phyloP scores from a whole-genome alignment of 2,797 vertebrate species.

The Rhinella marina region DNA sequence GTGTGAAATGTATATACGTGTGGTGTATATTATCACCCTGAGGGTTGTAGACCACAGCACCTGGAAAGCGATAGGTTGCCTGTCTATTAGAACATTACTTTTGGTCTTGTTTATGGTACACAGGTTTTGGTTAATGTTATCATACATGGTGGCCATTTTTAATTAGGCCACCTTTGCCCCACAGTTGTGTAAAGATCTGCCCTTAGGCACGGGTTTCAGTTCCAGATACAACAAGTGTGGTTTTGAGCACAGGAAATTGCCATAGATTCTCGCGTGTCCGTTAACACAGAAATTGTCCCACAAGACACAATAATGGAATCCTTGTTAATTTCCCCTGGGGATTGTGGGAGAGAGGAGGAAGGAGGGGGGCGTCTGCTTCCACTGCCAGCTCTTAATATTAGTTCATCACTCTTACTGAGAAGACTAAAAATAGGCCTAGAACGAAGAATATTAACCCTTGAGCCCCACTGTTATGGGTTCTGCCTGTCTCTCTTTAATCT shows the following conservation, averaged over 20 bases:
- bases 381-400: conserved; percentile 66
- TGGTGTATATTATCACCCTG: background rate
- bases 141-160: conserved; percentile 26
- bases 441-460: conserved; percentile 49
- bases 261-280: conserved; percentile 67
- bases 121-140: background rate
- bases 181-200: conserved; percentile 9
- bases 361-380: conserved; percentile 42
- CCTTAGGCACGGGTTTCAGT: background rate
- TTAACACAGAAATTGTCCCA: conserved; percentile 68
- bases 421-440: conserved; percentile 54
- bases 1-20: background rate
- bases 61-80: background rate
- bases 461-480: conserved; percentile 2
- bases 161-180: conserved; percentile 31
- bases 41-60: background rate
- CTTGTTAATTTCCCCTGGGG: conserved; percentile 71
- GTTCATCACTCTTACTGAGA: conserved; percentile 53
- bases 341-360: conserved; percentile 63
- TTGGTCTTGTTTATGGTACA: background rate
- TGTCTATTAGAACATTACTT: background rate
- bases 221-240: conserved; percentile 35
- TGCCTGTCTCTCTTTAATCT: background rate
- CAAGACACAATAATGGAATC: conserved; percentile 64
- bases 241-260: conserved; percentile 68